These are phyloP conservation scores for Xanthia togata DNA, from an alignment of 2,888 invertebrate genomes.

Conservation along the genomic window DNA sequence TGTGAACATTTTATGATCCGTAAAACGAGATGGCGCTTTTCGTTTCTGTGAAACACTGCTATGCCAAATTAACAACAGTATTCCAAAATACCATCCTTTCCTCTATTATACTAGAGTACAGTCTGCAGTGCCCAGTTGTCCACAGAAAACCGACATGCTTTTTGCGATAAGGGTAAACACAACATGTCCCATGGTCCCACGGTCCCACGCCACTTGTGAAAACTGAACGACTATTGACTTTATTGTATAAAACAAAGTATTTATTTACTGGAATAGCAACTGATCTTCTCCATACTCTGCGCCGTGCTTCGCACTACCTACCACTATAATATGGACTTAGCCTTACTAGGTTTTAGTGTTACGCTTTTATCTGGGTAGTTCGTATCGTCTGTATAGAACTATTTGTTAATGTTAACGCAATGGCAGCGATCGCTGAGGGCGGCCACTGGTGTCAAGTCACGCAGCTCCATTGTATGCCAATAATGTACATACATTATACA, in stretches of 20 bases:
- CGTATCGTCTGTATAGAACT: constrained; percentile 7
- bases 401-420: constrained; percentile 7
- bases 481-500: not conserved
- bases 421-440: not conserved
- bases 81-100: too few relatives aligned
- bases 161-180: not conserved
- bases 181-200: too few relatives aligned
- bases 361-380: not conserved
- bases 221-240: not conserved
- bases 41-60: too few relatives aligned
- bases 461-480: not conserved
- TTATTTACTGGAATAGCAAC: too few relatives aligned
- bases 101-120: not conserved
- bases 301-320: not conserved
- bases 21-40: too few relatives aligned
- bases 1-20: too few relatives aligned
- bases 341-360: not conserved
- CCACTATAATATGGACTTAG: not conserved
- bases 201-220: not conserved
- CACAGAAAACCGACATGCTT: not conserved
- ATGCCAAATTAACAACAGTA: too few relatives aligned
- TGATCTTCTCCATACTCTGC: too few relatives aligned
- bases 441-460: not conserved
- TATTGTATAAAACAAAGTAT: too few relatives aligned
- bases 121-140: not conserved